Evolutionary conservation across 2,888 invertebrate genomes (phyloP).

Genomic region (Drosophila conformis): DNA sequence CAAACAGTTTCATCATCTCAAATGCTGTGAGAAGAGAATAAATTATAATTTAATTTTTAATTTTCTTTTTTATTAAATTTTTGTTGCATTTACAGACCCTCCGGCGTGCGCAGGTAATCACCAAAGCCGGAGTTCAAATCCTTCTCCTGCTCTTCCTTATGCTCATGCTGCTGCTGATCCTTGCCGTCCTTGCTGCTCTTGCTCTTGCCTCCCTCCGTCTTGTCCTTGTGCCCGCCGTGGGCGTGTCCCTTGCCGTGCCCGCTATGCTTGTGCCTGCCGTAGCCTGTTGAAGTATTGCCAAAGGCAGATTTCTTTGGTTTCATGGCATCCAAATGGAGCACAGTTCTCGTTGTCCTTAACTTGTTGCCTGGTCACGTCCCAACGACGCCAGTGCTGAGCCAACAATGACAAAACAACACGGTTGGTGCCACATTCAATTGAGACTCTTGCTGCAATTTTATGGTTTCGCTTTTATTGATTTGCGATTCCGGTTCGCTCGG

Average conservation of each 20-base stretch:
- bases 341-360: slow-evolving; percentile 2
- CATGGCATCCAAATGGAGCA: slow-evolving; percentile 67
- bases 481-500: slow-evolving; percentile 37
- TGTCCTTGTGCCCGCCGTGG: slow-evolving; percentile 52
- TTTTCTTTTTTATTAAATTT: not conserved
- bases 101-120: slow-evolving; percentile 83
- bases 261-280: slow-evolving; percentile 73
- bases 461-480: slow-evolving; percentile 79
- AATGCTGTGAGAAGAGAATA: slow-evolving; percentile 85
- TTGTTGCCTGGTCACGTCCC: slow-evolving; percentile 28
- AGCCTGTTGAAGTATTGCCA: slow-evolving; percentile 78
- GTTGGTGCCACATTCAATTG: slow-evolving; percentile 22
- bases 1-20: slow-evolving; percentile 92
- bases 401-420: slow-evolving; percentile 46
- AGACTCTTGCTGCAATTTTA: slow-evolving; percentile 53
- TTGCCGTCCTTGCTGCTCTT: slow-evolving; percentile 38
- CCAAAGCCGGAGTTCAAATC: slow-evolving; percentile 85
- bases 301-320: slow-evolving; percentile 80
- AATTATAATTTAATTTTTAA: not conserved
- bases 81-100: slow-evolving; percentile 80
- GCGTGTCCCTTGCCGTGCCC: slow-evolving; percentile 51
- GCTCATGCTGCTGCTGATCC: slow-evolving; percentile 37
- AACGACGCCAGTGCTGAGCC: slow-evolving; percentile 34
- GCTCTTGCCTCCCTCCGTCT: slow-evolving; percentile 39
- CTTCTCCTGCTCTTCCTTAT: slow-evolving; percentile 70